Conservation (phyloP, 53 echinoderm and acorn worm species). For the Glandiceps talaboti region DNA sequence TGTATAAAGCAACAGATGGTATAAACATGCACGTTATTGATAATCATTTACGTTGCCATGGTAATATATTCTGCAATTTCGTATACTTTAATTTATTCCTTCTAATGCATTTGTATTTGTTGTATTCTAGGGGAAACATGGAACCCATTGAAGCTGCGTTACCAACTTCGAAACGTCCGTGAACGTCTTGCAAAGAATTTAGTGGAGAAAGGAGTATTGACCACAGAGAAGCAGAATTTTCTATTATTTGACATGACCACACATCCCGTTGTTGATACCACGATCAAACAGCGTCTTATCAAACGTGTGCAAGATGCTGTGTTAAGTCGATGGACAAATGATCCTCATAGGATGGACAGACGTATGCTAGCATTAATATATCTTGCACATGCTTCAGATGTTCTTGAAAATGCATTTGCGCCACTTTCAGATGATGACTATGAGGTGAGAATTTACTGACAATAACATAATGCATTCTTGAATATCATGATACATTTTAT, state of each 20-base stretch:
- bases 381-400: slow-evolving; percentile 92
- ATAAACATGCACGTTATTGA: too few species aligned
- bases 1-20: too few species aligned
- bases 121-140: slow-evolving; percentile 91
- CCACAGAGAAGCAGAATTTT: slow-evolving; percentile 99
- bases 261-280: slow-evolving; percentile 80
- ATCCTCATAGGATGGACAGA: slow-evolving; percentile 78
- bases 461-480: too few species aligned
- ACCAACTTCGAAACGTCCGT: slow-evolving; percentile 86
- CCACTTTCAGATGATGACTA: slow-evolving; percentile 97
- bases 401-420: slow-evolving; percentile 97
- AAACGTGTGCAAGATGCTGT: slow-evolving; percentile 76
- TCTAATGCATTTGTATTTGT: too few species aligned
- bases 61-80: too few species aligned
- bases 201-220: slow-evolving; percentile 95
- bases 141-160: slow-evolving; percentile 91
- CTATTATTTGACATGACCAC: slow-evolving; percentile 98
- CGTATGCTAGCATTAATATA: slow-evolving; percentile 84
- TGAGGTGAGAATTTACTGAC: slow-evolving; percentile 45
- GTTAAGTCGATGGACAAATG: slow-evolving; percentile 90
- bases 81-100: too few species aligned
- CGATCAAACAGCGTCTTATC: slow-evolving; percentile 76
- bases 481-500: too few species aligned
- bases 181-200: slow-evolving; percentile 96
- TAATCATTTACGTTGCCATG: too few species aligned